Percentiles rank a stretch among this genome's conserved stretches.
phyloP scores from a whole-genome alignment of 1,140 invertebrate genomes.

The Dufourea novaeangliae region DNA sequence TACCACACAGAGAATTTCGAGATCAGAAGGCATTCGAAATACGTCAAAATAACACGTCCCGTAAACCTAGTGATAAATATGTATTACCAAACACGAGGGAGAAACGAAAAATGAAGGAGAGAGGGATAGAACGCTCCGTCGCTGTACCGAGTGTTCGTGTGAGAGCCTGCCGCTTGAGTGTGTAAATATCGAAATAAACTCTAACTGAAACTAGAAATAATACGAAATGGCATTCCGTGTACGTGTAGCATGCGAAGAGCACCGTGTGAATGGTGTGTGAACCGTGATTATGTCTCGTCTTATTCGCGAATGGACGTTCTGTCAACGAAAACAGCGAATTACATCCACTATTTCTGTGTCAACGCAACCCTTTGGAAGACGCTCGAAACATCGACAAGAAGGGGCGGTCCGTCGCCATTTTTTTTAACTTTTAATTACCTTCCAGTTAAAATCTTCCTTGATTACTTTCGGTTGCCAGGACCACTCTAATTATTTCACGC shows the following conservation, averaged over 20 bases:
- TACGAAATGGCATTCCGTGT: no score
- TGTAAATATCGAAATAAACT: conserved; percentile 60
- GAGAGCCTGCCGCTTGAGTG: conserved; percentile 61
- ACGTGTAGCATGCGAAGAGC: conserved; percentile 29
- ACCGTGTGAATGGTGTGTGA: conserved; percentile 33
- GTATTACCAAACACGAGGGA: no score
- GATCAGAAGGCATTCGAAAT: no score
- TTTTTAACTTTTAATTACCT: no score
- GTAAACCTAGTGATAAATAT: no score
- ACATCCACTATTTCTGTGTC: no score
- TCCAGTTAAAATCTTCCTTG: no score
- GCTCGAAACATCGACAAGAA: conserved; percentile 24
- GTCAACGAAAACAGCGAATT: conserved; percentile 15
- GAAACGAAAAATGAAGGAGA: neutral
- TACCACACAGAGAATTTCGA: no score
- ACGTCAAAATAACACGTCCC: no score
- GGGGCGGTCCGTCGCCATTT: no score
- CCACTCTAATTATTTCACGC: conserved; percentile 33
- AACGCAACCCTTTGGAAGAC: conserved; percentile 5
- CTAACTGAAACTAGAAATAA: conserved; percentile 32
- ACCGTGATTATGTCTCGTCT: conserved; percentile 18
- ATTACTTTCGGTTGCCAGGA: no score
- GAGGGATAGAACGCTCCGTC: conserved; percentile 27
- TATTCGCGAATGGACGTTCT: conserved; percentile 1
- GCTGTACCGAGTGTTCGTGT: conserved; percentile 40